A percentile compares a stretch with the other conserved stretches of the same genome.
Evolutionary conservation across 2,888 invertebrate species (phyloP).

Genomic region (Agrochola lota): DNA sequence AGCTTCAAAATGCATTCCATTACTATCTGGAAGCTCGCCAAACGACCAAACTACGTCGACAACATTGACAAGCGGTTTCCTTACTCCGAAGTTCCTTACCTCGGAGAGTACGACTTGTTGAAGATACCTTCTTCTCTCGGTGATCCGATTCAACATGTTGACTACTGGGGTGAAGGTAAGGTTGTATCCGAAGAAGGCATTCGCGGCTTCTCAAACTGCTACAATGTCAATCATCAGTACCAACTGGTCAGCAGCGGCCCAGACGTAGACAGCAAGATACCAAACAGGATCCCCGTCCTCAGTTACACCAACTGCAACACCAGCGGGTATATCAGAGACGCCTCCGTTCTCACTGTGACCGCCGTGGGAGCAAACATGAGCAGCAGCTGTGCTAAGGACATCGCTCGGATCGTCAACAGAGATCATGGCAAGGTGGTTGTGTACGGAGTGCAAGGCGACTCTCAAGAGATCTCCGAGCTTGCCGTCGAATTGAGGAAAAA

Average conservation of each 20-base stretch:
- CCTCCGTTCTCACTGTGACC: conserved; percentile 71
- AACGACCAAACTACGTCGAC: conserved; percentile 67
- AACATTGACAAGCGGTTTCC: conserved; percentile 69
- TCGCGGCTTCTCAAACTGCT: conserved; percentile 71
- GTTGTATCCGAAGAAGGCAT: conserved; percentile 48
- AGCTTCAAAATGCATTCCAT: conserved; percentile 32
- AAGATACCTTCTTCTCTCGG: conserved; percentile 64
- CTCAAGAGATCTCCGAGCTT: conserved; percentile 63
- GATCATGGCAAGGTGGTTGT: conserved; percentile 67
- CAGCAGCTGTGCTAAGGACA: conserved; percentile 70
- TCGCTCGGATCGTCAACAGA: conserved; percentile 70
- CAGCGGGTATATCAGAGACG: conserved; percentile 70
- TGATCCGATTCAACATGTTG: conserved; percentile 67
- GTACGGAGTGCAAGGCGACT: conserved; percentile 62
- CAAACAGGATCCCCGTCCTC: conserved; percentile 73
- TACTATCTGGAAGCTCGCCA: conserved; percentile 46
- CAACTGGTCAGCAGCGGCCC: conserved; percentile 72
- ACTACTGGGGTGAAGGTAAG: conserved; percentile 77
- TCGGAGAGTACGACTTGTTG: conserved; percentile 71
- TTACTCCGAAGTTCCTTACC: conserved; percentile 73
- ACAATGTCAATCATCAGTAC: conserved; percentile 72
- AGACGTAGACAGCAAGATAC: conserved; percentile 70
- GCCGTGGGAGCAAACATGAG: conserved; percentile 70
- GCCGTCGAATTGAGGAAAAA: conserved; percentile 57
- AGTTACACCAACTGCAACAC: conserved; percentile 70